Evolutionary conservation across 2,113 vertebrate species (phyloP), one percentile per base, ranked within the genome.

Genomic region (Thalassarche chlororhynchos): DNA sequence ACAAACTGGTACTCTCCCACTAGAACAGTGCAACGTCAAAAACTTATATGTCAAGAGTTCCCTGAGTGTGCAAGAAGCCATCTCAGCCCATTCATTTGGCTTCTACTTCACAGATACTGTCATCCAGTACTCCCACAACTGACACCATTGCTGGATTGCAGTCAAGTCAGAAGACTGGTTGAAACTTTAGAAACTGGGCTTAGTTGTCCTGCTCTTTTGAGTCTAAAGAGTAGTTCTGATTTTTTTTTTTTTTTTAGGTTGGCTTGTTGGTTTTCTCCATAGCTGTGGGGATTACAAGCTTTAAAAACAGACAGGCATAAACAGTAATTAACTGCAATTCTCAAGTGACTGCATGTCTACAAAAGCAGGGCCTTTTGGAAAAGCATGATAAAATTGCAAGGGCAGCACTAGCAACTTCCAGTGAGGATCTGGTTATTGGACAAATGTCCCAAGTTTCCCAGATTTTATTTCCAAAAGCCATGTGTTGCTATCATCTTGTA

Each of bases 271-370:
- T 69, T 90, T 93, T 86, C 75, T 95, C 75, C 64, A 66, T 92
- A 93, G 84, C 75, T 84, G 58, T 84, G 47, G 38, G 78, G 75
- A 83, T 83, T 97, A 93, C 54, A 83, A 87, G 70, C 34, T 93
- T 95, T 87, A 82, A 85, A 91, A 84, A 65, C 74, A 93, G 84
- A 87, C 38, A 87, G 36, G 70, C 85, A 86, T 84, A 93, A 96
- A 83, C 66, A 89, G 81, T 58, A 96, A 96, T 95, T 91, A 97
- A 88, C 78, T 65, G 46, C 68, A 95, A 93, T 90, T 94, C 91
- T 96, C 90, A 62, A 83, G 93, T 90, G 89, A 91, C 78, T 74
- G 69, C 42, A 12, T 57, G 89, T 69, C 91, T 91, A 93, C 84
- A 90, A 80, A 87, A 77, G 62, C 62, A 87, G 11, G 23, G 62